Percentiles rank a stretch among this genome's conserved stretches.
phyloP scores from a whole-genome alignment of 2,797 vertebrate species.

The Hippopotamyrus pictus region DNA sequence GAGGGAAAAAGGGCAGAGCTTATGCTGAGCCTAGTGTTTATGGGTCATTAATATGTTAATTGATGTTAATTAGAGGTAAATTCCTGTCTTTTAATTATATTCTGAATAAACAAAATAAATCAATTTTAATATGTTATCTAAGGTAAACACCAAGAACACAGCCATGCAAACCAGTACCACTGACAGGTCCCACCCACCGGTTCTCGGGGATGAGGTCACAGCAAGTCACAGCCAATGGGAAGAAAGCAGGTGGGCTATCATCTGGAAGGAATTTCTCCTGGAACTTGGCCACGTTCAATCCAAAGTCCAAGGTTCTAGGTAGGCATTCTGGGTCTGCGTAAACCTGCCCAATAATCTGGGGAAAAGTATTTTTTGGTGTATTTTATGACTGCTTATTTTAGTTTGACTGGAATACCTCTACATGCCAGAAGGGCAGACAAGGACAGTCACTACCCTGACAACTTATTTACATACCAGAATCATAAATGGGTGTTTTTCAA shows the following conservation, averaged over 20 bases:
- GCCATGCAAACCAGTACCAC: not conserved
- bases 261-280: slow-evolving; percentile 92
- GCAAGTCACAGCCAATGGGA: slow-evolving; percentile 84
- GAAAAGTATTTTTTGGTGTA: not conserved
- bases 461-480: not conserved
- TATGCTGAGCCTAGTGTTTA: slow-evolving; percentile 22
- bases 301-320: slow-evolving; percentile 88
- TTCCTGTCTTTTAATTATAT: not conserved
- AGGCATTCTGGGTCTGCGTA: slow-evolving; percentile 93
- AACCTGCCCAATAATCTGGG: slow-evolving; percentile 91
- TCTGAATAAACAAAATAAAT: not conserved
- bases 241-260: slow-evolving; percentile 87
- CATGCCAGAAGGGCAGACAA: not conserved
- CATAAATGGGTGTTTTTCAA: not conserved
- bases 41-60: slow-evolving; percentile 41
- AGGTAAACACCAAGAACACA: not conserved
- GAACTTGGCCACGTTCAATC: slow-evolving; percentile 88
- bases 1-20: not conserved
- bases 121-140: not conserved
- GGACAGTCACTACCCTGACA: not conserved
- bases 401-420: not conserved
- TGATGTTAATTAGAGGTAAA: not conserved
- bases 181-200: slow-evolving; percentile 60
- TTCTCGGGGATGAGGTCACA: slow-evolving; percentile 86
- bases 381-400: not conserved